Evolutionary conservation across 2,888 invertebrate species (phyloP).

Genomic region (Rhorus exstirpatorius): DNA sequence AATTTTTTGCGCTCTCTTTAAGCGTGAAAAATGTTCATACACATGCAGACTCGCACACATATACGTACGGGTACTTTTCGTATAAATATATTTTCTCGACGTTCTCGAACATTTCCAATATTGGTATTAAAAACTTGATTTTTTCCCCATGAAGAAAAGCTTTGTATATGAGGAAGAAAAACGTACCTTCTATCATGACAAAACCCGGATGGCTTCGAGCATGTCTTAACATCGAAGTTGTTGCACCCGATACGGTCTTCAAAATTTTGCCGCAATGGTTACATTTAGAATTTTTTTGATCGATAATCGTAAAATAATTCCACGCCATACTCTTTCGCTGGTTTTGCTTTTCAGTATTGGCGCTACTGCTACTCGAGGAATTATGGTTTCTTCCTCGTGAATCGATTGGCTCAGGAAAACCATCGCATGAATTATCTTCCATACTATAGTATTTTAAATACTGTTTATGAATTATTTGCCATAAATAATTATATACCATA

Average conservation of each 20-base stretch:
- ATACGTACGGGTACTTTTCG: too few relatives aligned
- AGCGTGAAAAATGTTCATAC: too few relatives aligned
- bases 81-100: too few relatives aligned
- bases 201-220: conserved; percentile 25
- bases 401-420: background rate
- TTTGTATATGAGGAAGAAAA: background rate
- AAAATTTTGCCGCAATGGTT: conserved; percentile 21
- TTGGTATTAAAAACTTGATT: too few relatives aligned
- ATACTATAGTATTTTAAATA: background rate
- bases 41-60: too few relatives aligned
- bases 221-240: conserved; percentile 29
- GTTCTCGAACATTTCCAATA: background rate
- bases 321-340: conserved; percentile 2
- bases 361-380: conserved; percentile 26
- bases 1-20: too few relatives aligned
- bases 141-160: background rate
- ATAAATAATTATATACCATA: too few relatives aligned
- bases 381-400: background rate
- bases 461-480: background rate
- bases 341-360: background rate
- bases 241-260: background rate
- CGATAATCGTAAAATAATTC: conserved; percentile 6
- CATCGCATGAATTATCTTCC: conserved; percentile 28
- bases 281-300: background rate
- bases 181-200: conserved; percentile 8